These are phyloP conservation scores for Panthera uncia DNA, from an alignment of 2,113 vertebrate species.

Conservation along the genomic window DNA sequence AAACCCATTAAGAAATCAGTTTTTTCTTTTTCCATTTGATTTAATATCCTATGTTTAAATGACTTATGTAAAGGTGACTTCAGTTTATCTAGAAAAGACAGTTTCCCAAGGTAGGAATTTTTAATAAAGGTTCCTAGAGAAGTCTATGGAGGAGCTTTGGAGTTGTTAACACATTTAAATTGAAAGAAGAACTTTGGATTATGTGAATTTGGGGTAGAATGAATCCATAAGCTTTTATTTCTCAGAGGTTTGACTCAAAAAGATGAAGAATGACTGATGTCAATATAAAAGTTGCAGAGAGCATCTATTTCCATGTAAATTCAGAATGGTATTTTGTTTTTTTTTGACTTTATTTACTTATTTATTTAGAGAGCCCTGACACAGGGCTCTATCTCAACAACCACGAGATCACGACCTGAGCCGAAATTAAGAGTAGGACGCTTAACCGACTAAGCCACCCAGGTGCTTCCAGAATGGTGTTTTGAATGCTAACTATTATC, in stretches of 20 bases:
- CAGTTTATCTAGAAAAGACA: background rate
- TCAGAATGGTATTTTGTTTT: background rate
- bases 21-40: background rate
- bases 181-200: conserved; percentile 12
- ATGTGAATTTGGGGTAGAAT: background rate
- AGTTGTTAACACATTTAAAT: background rate
- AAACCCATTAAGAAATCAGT: background rate
- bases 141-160: background rate
- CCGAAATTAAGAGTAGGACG: no score
- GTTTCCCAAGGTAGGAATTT: background rate
- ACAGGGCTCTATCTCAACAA: no score
- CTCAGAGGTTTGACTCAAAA: background rate
- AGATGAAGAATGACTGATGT: background rate
- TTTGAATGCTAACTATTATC: conserved; percentile 39
- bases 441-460: no score
- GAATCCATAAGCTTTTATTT: conserved; percentile 28
- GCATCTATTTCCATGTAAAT: background rate
- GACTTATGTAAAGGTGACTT: background rate
- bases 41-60: background rate
- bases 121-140: background rate
- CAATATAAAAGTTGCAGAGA: background rate
- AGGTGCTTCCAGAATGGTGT: background rate
- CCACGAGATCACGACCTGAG: no score
- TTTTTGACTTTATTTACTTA: no score
- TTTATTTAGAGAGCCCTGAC: no score